phyloP scores from a whole-genome alignment of 2,888 invertebrate genomes.

The Acanthopleura granulata region DNA sequence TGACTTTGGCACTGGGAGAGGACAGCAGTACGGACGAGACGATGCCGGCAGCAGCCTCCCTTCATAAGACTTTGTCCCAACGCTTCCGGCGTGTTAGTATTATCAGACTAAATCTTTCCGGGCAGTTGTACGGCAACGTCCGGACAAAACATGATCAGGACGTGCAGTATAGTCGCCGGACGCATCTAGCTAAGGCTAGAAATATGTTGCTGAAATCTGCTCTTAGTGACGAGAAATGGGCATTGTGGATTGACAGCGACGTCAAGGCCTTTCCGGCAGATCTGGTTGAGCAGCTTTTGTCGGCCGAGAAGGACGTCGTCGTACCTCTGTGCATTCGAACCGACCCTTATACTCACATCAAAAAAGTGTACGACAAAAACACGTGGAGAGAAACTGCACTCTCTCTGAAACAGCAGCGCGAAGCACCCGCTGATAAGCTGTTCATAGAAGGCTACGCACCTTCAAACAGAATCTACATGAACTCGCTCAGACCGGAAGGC shows the following conservation, averaged over 20 bases:
- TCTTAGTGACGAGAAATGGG: slow-evolving; percentile 34
- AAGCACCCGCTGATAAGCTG: slow-evolving; percentile 26
- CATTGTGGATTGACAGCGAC: slow-evolving; percentile 43
- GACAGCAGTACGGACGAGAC: not conserved
- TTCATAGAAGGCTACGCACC: slow-evolving; percentile 41
- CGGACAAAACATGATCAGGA: slow-evolving; percentile 38
- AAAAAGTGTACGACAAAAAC: slow-evolving; percentile 36
- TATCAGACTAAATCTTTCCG: not conserved
- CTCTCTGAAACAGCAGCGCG: slow-evolving; percentile 26
- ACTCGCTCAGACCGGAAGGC: slow-evolving; percentile 29
- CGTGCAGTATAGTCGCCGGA: not conserved
- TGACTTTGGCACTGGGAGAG: not conserved
- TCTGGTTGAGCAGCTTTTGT: slow-evolving; percentile 36
- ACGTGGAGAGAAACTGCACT: slow-evolving; percentile 40
- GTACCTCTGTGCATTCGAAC: slow-evolving; percentile 36
- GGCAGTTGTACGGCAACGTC: slow-evolving; percentile 38
- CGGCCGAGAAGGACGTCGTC: slow-evolving; percentile 29
- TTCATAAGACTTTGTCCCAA: not conserved
- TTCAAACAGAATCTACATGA: slow-evolving; percentile 28
- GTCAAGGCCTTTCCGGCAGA: slow-evolving; percentile 32
- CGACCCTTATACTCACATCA: not conserved
- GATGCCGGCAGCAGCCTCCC: not conserved
- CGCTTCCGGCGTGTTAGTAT: not conserved
- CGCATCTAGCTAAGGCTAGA: slow-evolving; percentile 34
- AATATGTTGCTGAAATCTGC: slow-evolving; percentile 34